phyloP scores from a whole-genome alignment of 2,888 invertebrate species.

The Volucella inflata region DNA sequence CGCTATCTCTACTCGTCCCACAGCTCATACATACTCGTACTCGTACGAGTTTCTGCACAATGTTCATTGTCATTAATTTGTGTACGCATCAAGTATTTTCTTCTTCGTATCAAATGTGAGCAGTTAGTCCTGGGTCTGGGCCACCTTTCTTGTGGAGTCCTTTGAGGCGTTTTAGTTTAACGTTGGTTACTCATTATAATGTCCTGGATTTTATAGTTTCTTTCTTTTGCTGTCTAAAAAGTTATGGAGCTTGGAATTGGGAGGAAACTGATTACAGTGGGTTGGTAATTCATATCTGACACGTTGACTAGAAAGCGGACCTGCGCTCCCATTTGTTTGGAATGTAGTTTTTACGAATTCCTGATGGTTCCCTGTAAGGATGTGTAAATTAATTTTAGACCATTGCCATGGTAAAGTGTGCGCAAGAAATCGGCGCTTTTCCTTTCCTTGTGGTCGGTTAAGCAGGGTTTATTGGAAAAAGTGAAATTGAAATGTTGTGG shows the following conservation, averaged over 20 bases:
- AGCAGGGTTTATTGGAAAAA: constrained; percentile 23
- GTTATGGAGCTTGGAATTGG: constrained; percentile 54
- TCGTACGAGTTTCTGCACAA: constrained; percentile 12
- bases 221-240: constrained; percentile 37
- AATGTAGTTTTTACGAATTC: constrained; percentile 7
- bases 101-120: constrained; percentile 57
- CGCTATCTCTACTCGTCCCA: background rate
- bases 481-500: constrained; percentile 18
- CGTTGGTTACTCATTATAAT: constrained; percentile 32
- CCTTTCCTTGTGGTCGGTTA: constrained; percentile 51
- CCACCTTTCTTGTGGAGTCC: constrained; percentile 30
- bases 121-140: background rate
- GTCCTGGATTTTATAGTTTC: constrained; percentile 51
- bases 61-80: constrained; percentile 67
- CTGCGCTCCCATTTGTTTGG: constrained; percentile 28
- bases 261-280: constrained; percentile 32
- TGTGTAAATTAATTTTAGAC: constrained; percentile 54
- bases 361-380: constrained; percentile 40
- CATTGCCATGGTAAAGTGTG: constrained; percentile 22
- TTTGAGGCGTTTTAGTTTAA: constrained; percentile 43
- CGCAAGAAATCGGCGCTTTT: constrained; percentile 45
- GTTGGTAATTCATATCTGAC: constrained; percentile 11
- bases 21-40: constrained; percentile 5
- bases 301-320: constrained; percentile 17
- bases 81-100: constrained; percentile 67